phyloP scores from a whole-genome alignment of 2,113 vertebrate species.

The Sylvietta virens region DNA sequence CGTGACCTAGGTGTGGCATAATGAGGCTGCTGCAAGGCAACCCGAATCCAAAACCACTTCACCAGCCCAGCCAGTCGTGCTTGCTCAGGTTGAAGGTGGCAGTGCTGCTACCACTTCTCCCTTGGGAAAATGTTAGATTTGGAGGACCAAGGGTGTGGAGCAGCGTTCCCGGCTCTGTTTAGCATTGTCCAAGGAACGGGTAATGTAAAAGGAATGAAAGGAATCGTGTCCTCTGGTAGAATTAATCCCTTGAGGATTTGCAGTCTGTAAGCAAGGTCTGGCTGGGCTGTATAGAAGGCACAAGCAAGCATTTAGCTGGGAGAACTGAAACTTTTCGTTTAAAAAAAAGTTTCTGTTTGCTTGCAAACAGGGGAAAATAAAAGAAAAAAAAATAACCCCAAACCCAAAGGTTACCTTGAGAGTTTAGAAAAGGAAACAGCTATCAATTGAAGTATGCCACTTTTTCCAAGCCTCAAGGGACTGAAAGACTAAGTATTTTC shows the following conservation, averaged over 20 bases:
- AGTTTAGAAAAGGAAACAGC: not conserved
- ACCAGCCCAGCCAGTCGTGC: not conserved
- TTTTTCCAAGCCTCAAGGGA: not conserved
- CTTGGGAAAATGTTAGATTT: not conserved
- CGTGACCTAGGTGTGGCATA: not conserved
- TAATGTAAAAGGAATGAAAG: conserved; percentile 38
- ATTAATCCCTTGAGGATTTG: conserved; percentile 8
- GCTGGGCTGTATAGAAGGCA: rapidly evolving
- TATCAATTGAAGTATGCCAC: not conserved
- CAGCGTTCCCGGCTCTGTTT: not conserved
- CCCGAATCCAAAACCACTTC: not conserved
- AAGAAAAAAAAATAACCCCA: rapidly evolving
- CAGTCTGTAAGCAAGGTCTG: not conserved
- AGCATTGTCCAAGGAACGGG: not conserved
- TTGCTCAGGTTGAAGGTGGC: not conserved
- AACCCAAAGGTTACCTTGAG: not conserved
- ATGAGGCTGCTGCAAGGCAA: not conserved
- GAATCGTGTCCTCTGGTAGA: not conserved
- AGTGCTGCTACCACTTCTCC: not conserved
- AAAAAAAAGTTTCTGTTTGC: not conserved
- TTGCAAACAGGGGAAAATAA: not conserved
- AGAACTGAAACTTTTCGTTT: not conserved
- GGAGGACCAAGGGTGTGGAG: not conserved
- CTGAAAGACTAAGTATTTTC: not conserved
- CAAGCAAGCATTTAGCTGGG: not conserved